Conservation (phyloP, 1,140 invertebrate genomes). For the Leptestheria dahalacensis region DNA sequence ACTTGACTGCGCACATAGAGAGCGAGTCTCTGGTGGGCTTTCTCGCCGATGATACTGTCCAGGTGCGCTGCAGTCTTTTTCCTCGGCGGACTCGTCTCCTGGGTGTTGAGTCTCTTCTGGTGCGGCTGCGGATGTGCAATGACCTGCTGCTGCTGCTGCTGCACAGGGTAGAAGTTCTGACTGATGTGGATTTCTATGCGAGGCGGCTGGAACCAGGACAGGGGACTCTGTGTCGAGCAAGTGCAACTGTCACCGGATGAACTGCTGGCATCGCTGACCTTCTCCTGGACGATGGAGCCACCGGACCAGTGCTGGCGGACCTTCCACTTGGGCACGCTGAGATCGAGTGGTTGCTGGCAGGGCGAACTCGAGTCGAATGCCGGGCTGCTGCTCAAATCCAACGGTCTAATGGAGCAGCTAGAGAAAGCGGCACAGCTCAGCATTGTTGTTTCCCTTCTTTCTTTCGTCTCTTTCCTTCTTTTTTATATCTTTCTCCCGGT, state of each 20-base stretch:
- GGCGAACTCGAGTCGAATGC: neutral
- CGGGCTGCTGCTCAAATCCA: neutral
- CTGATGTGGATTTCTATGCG: neutral
- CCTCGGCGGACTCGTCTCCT: neutral
- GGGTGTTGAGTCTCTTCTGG: neutral
- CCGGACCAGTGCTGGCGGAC: constrained; percentile 11
- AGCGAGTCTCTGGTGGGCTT: neutral
- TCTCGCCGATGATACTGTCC: neutral
- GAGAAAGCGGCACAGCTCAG: neutral
- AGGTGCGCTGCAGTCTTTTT: neutral
- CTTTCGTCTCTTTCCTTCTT: no score
- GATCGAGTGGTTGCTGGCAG: neutral
- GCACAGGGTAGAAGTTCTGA: neutral
- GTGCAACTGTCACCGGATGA: neutral
- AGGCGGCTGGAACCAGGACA: neutral
- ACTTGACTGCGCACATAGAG: neutral
- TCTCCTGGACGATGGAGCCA: constrained; percentile 6
- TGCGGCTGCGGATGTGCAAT: neutral
- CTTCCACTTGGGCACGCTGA: constrained; percentile 1
- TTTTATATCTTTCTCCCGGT: no score
- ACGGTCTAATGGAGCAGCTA: neutral
- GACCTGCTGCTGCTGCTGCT: neutral
- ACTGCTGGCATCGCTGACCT: neutral
- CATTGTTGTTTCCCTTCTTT: neutral
- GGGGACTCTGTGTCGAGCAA: neutral